Percentiles rank a stretch among this genome's conserved stretches.
Evolutionary conservation across 2,113 vertebrate genomes (phyloP).

Genomic region (Eurystomus gularis): DNA sequence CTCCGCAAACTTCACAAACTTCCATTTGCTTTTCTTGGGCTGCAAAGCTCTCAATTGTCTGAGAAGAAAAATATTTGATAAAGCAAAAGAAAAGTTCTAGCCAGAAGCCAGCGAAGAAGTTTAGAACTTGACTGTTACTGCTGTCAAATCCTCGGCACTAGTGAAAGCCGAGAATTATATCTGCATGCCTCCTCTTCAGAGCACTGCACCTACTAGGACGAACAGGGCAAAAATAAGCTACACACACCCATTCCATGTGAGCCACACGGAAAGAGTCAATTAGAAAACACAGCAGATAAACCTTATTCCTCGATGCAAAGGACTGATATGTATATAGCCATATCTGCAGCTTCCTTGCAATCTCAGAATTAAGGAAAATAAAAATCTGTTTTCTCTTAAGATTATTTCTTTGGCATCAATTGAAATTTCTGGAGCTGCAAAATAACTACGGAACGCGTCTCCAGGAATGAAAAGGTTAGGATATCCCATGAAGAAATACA

Average conservation of each 20-base stretch:
- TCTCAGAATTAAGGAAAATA: not conserved
- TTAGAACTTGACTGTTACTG: not conserved
- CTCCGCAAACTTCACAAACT: constrained; percentile 98
- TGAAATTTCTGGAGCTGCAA: not conserved
- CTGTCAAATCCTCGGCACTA: not conserved
- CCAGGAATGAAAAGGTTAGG: not conserved
- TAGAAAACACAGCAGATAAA: not conserved
- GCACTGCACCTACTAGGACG: not conserved
- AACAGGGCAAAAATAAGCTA: not conserved
- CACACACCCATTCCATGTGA: fast-evolving
- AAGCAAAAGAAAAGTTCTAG: not conserved
- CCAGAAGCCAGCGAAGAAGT: not conserved
- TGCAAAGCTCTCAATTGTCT: constrained; percentile 98
- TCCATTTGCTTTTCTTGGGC: constrained; percentile 99
- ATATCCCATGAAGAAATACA: not conserved
- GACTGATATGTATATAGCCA: not conserved
- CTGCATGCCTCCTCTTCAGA: not conserved
- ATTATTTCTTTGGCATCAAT: not conserved
- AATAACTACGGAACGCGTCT: not conserved
- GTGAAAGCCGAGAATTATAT: not conserved
- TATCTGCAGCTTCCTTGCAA: not conserved
- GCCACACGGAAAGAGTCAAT: not conserved
- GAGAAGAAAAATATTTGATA: not conserved
- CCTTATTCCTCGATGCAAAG: not conserved
- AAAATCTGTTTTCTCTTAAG: not conserved